These are phyloP conservation scores for Sarcophilus harrisii DNA, from an alignment of 2,797 vertebrate genomes.

Conservation along the genomic window DNA sequence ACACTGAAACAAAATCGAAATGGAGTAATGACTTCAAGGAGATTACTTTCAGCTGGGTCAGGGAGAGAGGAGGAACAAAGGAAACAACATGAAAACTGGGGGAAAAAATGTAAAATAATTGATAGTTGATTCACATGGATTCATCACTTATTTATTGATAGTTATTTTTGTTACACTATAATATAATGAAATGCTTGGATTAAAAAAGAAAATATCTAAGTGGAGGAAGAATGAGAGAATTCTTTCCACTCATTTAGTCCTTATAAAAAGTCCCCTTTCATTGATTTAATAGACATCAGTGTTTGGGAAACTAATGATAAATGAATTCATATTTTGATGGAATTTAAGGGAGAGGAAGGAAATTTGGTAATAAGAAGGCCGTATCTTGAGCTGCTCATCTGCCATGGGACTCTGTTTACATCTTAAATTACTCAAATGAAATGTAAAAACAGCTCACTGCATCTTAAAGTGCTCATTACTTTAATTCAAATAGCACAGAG, in stretches of 20 bases:
- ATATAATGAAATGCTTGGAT: neutral
- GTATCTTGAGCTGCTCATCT: constrained; percentile 57
- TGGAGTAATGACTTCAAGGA: neutral
- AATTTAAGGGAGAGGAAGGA: neutral
- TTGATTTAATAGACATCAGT: neutral
- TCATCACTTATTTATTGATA: neutral
- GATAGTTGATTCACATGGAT: neutral
- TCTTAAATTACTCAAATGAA: constrained; percentile 76
- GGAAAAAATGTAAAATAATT: neutral
- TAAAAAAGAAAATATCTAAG: neutral
- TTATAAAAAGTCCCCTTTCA: neutral
- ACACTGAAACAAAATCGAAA: neutral
- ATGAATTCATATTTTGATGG: neutral
- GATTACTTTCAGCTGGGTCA: neutral
- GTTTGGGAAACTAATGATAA: neutral
- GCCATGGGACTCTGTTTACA: constrained; percentile 73
- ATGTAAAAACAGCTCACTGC: constrained; percentile 73
- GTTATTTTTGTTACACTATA: neutral
- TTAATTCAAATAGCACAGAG: constrained; percentile 76
- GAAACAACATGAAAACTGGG: neutral
- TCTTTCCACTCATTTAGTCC: neutral
- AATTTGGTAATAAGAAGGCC: neutral
- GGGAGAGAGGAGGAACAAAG: neutral
- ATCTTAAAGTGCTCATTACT: constrained; percentile 77
- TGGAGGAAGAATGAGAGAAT: neutral